phyloP scores from a whole-genome alignment of 2,888 invertebrate genomes.

The Caenorhabditis macrosperma region DNA sequence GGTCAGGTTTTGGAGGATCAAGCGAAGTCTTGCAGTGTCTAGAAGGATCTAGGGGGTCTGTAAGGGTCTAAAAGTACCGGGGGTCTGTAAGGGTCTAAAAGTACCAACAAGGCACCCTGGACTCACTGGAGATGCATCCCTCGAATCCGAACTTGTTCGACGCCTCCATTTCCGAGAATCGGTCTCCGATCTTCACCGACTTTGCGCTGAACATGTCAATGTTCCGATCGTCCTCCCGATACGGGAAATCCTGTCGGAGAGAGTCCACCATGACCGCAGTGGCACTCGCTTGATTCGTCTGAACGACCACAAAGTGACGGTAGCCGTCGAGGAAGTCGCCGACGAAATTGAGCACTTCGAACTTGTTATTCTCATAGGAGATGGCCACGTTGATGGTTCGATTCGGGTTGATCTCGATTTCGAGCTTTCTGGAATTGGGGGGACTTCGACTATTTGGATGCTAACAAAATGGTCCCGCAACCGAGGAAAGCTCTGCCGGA shows the following conservation, averaged over 20 bases:
- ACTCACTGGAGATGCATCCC: slow-evolving; percentile 68
- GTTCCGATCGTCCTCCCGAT: slow-evolving; percentile 21
- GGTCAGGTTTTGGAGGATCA: no score
- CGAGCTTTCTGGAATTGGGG: slow-evolving; percentile 62
- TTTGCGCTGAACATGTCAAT: slow-evolving; percentile 60
- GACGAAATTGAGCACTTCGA: slow-evolving; percentile 64
- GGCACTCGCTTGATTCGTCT: slow-evolving; percentile 57
- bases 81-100: no score
- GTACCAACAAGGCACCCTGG: neutral
- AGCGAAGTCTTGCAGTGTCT: no score
- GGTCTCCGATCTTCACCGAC: slow-evolving; percentile 46
- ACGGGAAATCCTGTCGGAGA: slow-evolving; percentile 56
- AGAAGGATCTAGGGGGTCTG: no score
- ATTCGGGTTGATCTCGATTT: slow-evolving; percentile 70
- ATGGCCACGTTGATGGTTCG: slow-evolving; percentile 68
- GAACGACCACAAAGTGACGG: slow-evolving; percentile 73
- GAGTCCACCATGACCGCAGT: slow-evolving; percentile 67
- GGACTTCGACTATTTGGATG: neutral
- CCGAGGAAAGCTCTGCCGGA: no score
- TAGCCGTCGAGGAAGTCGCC: slow-evolving; percentile 74
- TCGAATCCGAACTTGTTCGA: slow-evolving; percentile 50
- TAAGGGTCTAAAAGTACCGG: no score
- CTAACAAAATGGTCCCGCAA: neutral
- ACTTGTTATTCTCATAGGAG: slow-evolving; percentile 48
- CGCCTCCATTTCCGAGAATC: slow-evolving; percentile 44